Base-by-base conservation (phyloP, 1,140 invertebrate species). In the Cydia amplana region DNA sequence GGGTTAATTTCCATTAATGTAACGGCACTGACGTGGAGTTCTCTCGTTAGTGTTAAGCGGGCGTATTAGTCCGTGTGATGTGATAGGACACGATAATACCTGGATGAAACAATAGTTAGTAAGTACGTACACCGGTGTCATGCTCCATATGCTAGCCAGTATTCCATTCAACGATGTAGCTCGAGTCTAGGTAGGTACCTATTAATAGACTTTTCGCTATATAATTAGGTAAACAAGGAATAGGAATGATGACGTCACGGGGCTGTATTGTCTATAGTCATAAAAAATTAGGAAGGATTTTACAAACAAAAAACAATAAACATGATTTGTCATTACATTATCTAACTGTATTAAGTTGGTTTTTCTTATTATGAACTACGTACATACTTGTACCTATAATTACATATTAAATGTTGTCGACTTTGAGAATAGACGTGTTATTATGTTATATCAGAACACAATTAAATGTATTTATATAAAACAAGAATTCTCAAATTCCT, bases 1-100 rank as follows among this genome's bases (percentile, higher is more conserved):
- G 65, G 65, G 65, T 70, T 70, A 40, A 70, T 70, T 70, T 43
- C 16, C 65, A 70, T 70, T 70, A 70, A 70, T 70, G 65, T 25
- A 70, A 70, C 65, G 36, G 64, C 64, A 65, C 28, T 70, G 65
- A 70, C 65, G 32, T 43, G 65, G 65, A 32, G 32, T 40, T 18
- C 28, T 70, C 28, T 40, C 65, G 65, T 70, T 70, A 43, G 65
- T 70, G 65, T 36, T 43, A 70, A 70, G 65, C 65, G 65, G 20
- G 65, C 32, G 32, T 36, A 70, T 70, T 70, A 36, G 65, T 43
- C 12, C 12, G n/a, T 32, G 64, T 70, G 65, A 36, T 18, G 18
- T 16, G 28, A 36, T 67, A 7, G 28, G 16, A 70, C 65, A 32
- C 32, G 36, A 18, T 70, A 70, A 70, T 36, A 6, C 28, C 9